These are phyloP conservation scores for Physocephala rufipes DNA, from an alignment of 2,888 invertebrate genomes.

Conservation along the genomic window DNA sequence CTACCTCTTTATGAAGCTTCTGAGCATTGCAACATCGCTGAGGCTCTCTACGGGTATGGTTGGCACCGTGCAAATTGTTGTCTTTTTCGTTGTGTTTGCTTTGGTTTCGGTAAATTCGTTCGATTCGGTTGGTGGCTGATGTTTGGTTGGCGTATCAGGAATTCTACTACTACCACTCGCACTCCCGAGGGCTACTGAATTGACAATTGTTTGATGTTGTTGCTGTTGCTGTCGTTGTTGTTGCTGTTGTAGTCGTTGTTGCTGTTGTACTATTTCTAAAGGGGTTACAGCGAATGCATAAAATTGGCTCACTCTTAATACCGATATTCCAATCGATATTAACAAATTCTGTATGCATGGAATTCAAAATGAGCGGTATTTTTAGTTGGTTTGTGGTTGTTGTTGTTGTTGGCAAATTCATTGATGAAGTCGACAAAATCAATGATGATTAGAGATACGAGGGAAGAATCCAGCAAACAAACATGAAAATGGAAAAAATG, in stretches of 20 bases:
- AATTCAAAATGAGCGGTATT: slow-evolving; percentile 30
- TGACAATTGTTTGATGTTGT: too few relatives aligned
- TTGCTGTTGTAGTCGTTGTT: slow-evolving; percentile 40
- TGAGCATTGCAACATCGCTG: slow-evolving; percentile 75
- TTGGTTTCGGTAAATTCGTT: background rate
- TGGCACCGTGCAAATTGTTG: slow-evolving; percentile 60
- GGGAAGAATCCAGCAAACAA: slow-evolving; percentile 4
- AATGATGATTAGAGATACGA: background rate
- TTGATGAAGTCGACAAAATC: slow-evolving; percentile 3
- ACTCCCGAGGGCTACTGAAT: slow-evolving; percentile 20
- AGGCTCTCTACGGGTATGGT: slow-evolving; percentile 65
- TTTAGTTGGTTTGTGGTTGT: slow-evolving; percentile 4
- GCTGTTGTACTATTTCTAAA: slow-evolving; percentile 59
- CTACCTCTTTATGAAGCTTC: slow-evolving; percentile 83
- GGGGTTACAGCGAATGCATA: slow-evolving; percentile 65
- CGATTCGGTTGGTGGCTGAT: slow-evolving; percentile 16
- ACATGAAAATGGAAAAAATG: slow-evolving; percentile 11
- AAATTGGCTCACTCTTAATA: slow-evolving; percentile 62
- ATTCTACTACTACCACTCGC: background rate
- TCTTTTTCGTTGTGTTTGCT: slow-evolving; percentile 19
- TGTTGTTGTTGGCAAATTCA: slow-evolving; percentile 6
- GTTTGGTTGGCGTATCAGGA: slow-evolving; percentile 30
- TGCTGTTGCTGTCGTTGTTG: slow-evolving; percentile 21
- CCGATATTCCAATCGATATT: slow-evolving; percentile 61
- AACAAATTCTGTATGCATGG: slow-evolving; percentile 50